These are phyloP conservation scores for Scopus umbretta DNA, from an alignment of 2,113 vertebrate species.

Conservation along the genomic window DNA sequence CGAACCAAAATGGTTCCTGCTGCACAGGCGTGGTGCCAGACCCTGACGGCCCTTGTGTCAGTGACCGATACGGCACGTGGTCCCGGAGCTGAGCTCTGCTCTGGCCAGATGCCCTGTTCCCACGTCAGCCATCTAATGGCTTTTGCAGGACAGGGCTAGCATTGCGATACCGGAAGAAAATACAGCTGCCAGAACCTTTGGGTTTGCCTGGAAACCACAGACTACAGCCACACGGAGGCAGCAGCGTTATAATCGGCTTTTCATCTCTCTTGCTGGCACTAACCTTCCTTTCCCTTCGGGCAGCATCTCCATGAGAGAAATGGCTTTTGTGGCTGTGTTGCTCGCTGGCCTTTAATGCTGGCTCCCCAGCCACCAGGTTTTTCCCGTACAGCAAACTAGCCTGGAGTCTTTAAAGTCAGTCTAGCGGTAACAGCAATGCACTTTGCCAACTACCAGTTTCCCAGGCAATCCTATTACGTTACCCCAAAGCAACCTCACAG, in stretches of 20 bases:
- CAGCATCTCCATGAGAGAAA: background rate
- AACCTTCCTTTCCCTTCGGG: background rate
- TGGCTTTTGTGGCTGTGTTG: background rate
- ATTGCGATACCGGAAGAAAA: background rate
- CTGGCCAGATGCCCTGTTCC: background rate
- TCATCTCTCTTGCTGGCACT: background rate
- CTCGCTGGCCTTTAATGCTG: background rate
- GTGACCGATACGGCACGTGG: accelerated
- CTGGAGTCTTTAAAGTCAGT: background rate
- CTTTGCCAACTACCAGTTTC: background rate
- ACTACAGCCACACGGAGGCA: background rate
- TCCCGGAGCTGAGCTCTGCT: background rate
- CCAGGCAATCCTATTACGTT: background rate
- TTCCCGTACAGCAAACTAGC: background rate
- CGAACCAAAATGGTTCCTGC: background rate
- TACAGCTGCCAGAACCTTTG: background rate
- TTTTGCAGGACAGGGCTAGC: background rate
- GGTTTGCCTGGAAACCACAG: background rate
- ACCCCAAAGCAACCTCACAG: background rate
- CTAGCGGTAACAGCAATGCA: background rate
- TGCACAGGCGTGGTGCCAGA: accelerated
- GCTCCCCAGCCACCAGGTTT: background rate
- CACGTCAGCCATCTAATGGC: background rate
- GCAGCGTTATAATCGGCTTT: background rate
- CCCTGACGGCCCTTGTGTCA: background rate